Percentiles rank a stretch among this genome's conserved stretches.
These are phyloP conservation scores for Trematomus loennbergii DNA, from an alignment of 2,113 vertebrate species.

Conservation along the genomic window DNA sequence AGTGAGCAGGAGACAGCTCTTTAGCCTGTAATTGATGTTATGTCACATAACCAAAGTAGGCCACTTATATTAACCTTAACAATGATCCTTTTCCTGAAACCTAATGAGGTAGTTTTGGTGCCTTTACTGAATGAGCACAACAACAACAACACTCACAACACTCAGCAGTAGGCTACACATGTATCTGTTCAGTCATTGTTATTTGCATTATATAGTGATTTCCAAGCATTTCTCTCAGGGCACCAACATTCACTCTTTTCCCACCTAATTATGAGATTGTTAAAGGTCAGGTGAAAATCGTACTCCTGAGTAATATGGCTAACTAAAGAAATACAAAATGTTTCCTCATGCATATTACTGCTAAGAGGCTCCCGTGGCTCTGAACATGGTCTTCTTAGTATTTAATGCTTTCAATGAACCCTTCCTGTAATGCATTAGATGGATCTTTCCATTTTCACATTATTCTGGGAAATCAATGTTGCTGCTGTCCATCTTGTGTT, in stretches of 20 bases:
- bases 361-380: neutral
- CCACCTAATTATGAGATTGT: slow-evolving; percentile 6
- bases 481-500: slow-evolving; percentile 24
- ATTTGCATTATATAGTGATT: slow-evolving; percentile 20
- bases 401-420: slow-evolving; percentile 22
- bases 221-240: neutral
- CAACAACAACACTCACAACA: neutral
- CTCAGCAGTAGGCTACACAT: neutral
- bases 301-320: neutral
- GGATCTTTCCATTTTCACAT: slow-evolving; percentile 31
- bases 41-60: too few relatives aligned
- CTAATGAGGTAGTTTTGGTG: too few relatives aligned
- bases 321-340: slow-evolving; percentile 55
- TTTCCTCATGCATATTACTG: slow-evolving; percentile 28
- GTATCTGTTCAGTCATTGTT: slow-evolving; percentile 22
- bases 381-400: neutral
- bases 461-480: slow-evolving; percentile 12
- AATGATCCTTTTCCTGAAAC: too few relatives aligned
- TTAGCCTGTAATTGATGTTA: neutral
- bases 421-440: neutral
- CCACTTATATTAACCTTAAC: too few relatives aligned
- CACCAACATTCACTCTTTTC: slow-evolving; percentile 6
- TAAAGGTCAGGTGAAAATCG: slow-evolving; percentile 36
- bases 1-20: neutral
- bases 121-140: neutral